phyloP scores from a whole-genome alignment of 2,797 vertebrate species.

The Ceyx erithaca region DNA sequence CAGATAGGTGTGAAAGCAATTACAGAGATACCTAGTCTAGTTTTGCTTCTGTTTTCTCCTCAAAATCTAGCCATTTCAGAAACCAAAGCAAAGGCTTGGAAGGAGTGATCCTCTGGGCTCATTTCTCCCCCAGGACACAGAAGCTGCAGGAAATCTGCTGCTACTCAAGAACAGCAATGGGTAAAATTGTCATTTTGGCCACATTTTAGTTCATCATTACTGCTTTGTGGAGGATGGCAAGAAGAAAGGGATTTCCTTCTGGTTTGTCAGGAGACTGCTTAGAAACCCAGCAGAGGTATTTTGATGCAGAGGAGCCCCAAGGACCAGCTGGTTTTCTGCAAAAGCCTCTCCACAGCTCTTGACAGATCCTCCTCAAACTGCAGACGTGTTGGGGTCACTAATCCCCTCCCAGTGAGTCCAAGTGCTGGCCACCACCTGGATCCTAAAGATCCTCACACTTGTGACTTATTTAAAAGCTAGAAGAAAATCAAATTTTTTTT shows the following conservation, averaged over 20 bases:
- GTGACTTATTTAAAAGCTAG: not conserved
- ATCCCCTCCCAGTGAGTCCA: not conserved
- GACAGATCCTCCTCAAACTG: not conserved
- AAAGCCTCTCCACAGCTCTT: not conserved
- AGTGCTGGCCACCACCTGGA: not conserved
- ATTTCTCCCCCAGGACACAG: not conserved
- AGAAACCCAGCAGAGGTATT: not conserved
- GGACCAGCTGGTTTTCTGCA: not conserved
- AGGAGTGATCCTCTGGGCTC: not conserved
- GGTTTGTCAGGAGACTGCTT: not conserved
- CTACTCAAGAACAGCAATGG: not conserved
- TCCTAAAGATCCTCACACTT: not conserved
- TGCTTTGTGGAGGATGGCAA: not conserved
- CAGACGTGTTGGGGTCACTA: not conserved
- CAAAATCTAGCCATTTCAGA: not conserved
- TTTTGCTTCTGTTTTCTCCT: not conserved
- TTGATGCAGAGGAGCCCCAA: slow-evolving; percentile 7
- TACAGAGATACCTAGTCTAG: not conserved
- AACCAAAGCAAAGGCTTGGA: not conserved
- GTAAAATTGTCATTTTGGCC: not conserved
- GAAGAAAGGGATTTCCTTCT: slow-evolving; percentile 36
- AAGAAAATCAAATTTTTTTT: not conserved
- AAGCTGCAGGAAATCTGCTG: slow-evolving; percentile 20
- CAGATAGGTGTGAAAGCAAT: slow-evolving; percentile 24
- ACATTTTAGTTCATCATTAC: not conserved